Conservation (phyloP, 2,888 invertebrate species). For the Holacanthella duospinosa region DNA sequence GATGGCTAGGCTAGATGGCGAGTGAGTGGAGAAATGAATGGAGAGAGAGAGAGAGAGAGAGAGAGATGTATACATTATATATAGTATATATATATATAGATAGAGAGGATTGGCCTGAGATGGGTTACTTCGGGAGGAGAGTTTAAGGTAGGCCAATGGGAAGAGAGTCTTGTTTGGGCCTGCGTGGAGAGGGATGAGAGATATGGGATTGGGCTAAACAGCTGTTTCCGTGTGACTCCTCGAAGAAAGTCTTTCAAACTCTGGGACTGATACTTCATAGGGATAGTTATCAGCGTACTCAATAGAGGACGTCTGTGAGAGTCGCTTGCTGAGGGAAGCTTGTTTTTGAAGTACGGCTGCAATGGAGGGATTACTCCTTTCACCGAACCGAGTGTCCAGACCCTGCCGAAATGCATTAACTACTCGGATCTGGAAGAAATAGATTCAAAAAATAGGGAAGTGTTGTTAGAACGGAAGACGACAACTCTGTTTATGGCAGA, state of each 20-base stretch:
- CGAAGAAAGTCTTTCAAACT: constrained; percentile 81
- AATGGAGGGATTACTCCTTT: constrained; percentile 81
- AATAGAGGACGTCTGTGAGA: constrained; percentile 82
- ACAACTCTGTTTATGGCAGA: constrained; percentile 9
- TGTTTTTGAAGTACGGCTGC: constrained; percentile 89
- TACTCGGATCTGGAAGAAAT: constrained; percentile 86
- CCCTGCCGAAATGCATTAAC: constrained; percentile 99
- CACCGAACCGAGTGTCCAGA: constrained; percentile 86
- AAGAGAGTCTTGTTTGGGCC: too few species aligned
- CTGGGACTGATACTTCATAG: constrained; percentile 76
- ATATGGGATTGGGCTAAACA: constrained; percentile 62
- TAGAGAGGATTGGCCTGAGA: too few species aligned
- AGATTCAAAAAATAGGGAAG: constrained; percentile 6
- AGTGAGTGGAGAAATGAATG: too few species aligned
- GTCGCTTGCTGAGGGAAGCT: constrained; percentile 80
- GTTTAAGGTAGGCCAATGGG: too few species aligned
- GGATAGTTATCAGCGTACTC: constrained; percentile 82
- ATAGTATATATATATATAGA: too few species aligned
- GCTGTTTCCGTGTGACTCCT: constrained; percentile 92
- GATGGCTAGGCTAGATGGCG: too few species aligned
- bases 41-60: too few species aligned
- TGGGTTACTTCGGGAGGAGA: too few species aligned
- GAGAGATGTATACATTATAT: too few species aligned
- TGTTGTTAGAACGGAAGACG: constrained; percentile 16
- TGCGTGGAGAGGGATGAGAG: too few species aligned